A percentile compares a stretch with the other conserved stretches of the same genome.
Conservation (phyloP, 1,140 invertebrate species). For the Bactericera cockerelli region DNA sequence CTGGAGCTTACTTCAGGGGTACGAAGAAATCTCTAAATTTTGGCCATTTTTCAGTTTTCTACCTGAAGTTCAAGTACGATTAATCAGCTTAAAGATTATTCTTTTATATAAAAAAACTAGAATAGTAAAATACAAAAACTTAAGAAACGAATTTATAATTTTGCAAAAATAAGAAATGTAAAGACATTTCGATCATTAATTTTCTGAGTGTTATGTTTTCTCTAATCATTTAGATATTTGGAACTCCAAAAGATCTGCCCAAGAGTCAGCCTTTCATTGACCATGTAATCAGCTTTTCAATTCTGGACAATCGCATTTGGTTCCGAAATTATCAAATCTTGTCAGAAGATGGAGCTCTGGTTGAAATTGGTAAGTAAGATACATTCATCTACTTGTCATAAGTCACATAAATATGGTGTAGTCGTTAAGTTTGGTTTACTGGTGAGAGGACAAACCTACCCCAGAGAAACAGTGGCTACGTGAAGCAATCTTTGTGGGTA, state of each 20-base stretch:
- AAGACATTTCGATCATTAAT: no score
- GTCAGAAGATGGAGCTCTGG: constrained; percentile 83
- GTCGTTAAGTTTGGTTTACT: not conserved
- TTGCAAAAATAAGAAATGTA: no score
- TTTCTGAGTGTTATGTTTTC: no score
- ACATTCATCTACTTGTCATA: no score
- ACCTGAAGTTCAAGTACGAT: no score
- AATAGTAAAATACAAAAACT: no score
- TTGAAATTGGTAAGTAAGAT: constrained; percentile 66
- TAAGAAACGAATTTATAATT: no score
- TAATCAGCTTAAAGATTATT: no score
- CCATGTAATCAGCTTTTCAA: constrained; percentile 85
- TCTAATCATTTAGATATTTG: constrained; percentile 92
- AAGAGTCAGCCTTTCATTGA: constrained; percentile 99
- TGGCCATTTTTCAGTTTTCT: no score
- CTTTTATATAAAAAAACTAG: no score
- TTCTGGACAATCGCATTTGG: constrained; percentile 92
- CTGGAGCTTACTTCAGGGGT: no score
- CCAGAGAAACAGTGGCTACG: not conserved
- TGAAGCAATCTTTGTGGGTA: not conserved
- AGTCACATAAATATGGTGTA: not conserved
- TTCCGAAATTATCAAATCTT: constrained; percentile 97
- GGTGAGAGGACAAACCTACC: not conserved
- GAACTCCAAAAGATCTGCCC: constrained; percentile 89
- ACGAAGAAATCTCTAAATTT: no score